Percentiles rank a stretch among this genome's conserved stretches.
These are phyloP conservation scores for Rhagoletis pomonella DNA, from an alignment of 1,140 invertebrate species.

Conservation along the genomic window DNA sequence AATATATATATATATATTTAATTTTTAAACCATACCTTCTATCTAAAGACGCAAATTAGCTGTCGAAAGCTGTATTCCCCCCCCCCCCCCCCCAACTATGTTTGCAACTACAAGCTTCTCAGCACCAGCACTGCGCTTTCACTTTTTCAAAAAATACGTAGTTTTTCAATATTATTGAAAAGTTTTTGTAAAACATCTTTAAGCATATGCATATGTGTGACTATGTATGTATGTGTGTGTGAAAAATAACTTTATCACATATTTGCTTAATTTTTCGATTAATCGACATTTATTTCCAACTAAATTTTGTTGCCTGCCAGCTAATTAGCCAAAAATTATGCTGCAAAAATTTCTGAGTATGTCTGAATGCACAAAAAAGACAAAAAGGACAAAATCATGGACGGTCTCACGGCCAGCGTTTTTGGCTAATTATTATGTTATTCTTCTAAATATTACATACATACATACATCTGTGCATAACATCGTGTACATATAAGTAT, in stretches of 20 bases:
- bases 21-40: too few species aligned
- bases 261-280: slow-evolving; percentile 26
- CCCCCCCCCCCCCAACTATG: too few species aligned
- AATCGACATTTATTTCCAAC: neutral
- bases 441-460: neutral
- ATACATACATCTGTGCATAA: neutral
- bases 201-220: neutral
- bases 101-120: too few species aligned
- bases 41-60: too few species aligned
- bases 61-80: too few species aligned
- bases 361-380: neutral
- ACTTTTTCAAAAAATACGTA: too few species aligned
- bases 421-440: slow-evolving; percentile 15
- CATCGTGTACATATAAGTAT: neutral
- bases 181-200: neutral
- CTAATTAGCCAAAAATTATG: slow-evolving; percentile 36
- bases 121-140: too few species aligned
- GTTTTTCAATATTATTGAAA: neutral
- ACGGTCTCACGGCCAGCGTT: slow-evolving; percentile 42
- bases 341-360: slow-evolving; percentile 28
- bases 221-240: neutral
- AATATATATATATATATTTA: too few species aligned
- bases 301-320: neutral
- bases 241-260: slow-evolving; percentile 28
- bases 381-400: neutral